Evolutionary conservation across 2,888 invertebrate genomes (phyloP).

Genomic region (Stenichneumon culpator): DNA sequence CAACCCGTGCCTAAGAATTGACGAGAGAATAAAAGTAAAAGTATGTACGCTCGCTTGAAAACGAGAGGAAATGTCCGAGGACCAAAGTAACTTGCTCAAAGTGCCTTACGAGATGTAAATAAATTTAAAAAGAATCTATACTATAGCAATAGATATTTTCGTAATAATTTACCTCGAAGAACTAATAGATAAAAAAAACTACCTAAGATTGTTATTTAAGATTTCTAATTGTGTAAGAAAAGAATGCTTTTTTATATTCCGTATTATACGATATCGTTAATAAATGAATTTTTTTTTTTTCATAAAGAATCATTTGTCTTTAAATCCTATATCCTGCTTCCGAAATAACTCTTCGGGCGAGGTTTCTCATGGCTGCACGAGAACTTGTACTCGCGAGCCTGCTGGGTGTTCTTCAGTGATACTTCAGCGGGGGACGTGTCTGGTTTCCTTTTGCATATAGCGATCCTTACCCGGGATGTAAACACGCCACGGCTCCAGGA

Average conservation of each 20-base stretch:
- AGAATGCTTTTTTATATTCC: slow-evolving; percentile 11
- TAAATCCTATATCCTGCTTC: background rate
- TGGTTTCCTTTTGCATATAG: slow-evolving; percentile 56
- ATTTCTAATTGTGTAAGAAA: slow-evolving; percentile 31
- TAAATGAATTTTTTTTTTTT: slow-evolving; percentile 52
- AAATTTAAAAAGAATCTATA: slow-evolving; percentile 12
- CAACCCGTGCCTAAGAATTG: slow-evolving; percentile 34
- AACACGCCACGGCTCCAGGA: slow-evolving; percentile 62
- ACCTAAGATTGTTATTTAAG: slow-evolving; percentile 66
- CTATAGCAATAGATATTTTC: slow-evolving; percentile 3
- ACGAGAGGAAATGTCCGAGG: slow-evolving; percentile 11
- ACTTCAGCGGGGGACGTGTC: slow-evolving; percentile 43
- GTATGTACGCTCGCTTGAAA: background rate
- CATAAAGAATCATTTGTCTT: slow-evolving; percentile 3
- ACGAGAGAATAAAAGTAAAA: background rate
- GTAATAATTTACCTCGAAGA: slow-evolving; percentile 16
- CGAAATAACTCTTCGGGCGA: slow-evolving; percentile 15
- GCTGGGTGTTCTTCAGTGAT: slow-evolving; percentile 33
- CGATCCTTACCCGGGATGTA: slow-evolving; percentile 49
- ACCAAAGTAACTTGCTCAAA: slow-evolving; percentile 46
- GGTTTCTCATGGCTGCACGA: slow-evolving; percentile 11
- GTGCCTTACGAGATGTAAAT: slow-evolving; percentile 44
- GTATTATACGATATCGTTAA: slow-evolving; percentile 60
- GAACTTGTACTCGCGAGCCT: slow-evolving; percentile 20
- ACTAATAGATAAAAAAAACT: slow-evolving; percentile 22